These are phyloP conservation scores for Oxygymnocypris stewartii DNA, from an alignment of 2,113 vertebrate genomes.

Conservation along the genomic window DNA sequence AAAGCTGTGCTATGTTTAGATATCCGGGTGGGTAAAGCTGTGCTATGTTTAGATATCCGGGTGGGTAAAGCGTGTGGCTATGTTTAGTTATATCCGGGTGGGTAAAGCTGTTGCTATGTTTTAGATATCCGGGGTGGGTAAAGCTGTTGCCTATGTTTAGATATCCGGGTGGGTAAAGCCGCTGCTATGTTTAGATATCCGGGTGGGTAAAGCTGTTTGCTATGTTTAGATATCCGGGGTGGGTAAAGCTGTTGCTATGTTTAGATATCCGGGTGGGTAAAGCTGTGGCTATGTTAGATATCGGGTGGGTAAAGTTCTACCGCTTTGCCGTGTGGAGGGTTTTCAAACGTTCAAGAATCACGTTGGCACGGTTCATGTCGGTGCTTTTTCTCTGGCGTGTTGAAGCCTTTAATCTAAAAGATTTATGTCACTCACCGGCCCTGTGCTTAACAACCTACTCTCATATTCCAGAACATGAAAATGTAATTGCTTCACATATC, in stretches of 20 bases:
- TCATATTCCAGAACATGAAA: slow-evolving; percentile 75
- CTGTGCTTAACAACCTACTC: slow-evolving; percentile 73
- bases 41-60: not conserved
- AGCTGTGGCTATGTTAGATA: too few relatives aligned
- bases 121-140: too few relatives aligned
- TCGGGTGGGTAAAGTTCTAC: not conserved
- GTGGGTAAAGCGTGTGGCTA: too few relatives aligned
- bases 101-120: too few relatives aligned
- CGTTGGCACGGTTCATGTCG: slow-evolving; percentile 49
- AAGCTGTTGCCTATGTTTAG: too few relatives aligned
- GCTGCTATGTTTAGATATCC: too few relatives aligned
- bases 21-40: too few relatives aligned
- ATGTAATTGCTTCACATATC: slow-evolving; percentile 70
- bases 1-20: too few relatives aligned
- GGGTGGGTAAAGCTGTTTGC: too few relatives aligned
- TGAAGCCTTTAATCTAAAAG: slow-evolving; percentile 73
- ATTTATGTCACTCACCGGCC: slow-evolving; percentile 70
- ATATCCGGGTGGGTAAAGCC: too few relatives aligned
- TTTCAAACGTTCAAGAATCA: slow-evolving; percentile 6
- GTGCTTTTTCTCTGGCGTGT: slow-evolving; percentile 68
- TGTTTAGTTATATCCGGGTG: too few relatives aligned
- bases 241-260: not conserved
- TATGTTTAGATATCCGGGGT: too few relatives aligned
- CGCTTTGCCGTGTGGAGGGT: not conserved
- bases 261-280: not conserved